phyloP scores from a whole-genome alignment of 2,888 invertebrate genomes.

The Coleophora flavipennella region DNA sequence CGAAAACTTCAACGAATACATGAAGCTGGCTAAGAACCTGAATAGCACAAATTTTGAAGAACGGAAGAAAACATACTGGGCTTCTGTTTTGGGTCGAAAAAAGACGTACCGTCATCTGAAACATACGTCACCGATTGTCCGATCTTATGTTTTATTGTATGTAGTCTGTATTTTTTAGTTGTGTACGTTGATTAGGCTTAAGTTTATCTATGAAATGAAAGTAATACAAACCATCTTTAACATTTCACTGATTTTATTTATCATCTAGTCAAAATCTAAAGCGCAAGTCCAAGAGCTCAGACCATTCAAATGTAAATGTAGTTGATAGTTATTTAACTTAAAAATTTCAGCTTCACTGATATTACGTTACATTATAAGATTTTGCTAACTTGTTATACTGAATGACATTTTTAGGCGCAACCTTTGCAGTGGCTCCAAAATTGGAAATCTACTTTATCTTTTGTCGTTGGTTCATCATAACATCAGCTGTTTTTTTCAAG shows the following conservation, averaged over 20 bases:
- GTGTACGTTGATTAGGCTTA: not conserved
- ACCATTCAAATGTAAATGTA: too few species aligned
- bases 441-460: conserved; percentile 1
- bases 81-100: not conserved
- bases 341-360: too few species aligned
- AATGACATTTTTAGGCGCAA: conserved; percentile 1
- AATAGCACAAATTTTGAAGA: conserved; percentile 1
- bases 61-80: too few species aligned
- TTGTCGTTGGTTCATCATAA: not conserved
- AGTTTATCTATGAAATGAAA: too few species aligned
- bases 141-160: not conserved
- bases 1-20: conserved; percentile 1
- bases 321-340: too few species aligned
- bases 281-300: too few species aligned
- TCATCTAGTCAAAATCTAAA: too few species aligned
- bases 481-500: not conserved
- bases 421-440: not conserved
- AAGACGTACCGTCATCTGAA: not conserved
- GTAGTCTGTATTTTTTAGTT: not conserved
- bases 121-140: not conserved
- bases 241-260: too few species aligned
- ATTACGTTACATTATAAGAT: too few species aligned
- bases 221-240: too few species aligned
- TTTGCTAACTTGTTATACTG: too few species aligned
- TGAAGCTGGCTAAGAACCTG: not conserved